phyloP scores from a whole-genome alignment of 2,113 vertebrate genomes.

The Melospiza melodia region DNA sequence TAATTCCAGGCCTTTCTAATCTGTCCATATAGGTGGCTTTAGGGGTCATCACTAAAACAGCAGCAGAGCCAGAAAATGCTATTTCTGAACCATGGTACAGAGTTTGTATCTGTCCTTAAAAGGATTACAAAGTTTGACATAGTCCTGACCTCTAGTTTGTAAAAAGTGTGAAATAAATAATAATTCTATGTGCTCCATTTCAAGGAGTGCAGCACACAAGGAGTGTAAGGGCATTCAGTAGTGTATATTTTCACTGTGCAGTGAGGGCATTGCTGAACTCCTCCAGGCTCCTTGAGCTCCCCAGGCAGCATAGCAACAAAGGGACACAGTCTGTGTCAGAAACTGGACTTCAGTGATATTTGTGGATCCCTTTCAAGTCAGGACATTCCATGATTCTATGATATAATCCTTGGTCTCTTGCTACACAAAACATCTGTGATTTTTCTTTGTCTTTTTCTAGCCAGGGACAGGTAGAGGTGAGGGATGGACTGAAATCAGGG shows the following conservation, averaged over 20 bases:
- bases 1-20: not conserved
- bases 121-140: not conserved
- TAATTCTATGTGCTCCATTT: not conserved
- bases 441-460: not conserved
- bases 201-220: not conserved
- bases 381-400: not conserved
- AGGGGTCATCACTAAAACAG: not conserved
- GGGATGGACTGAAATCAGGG: not conserved
- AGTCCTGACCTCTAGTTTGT: not conserved
- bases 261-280: not conserved
- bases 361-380: not conserved
- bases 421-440: not conserved
- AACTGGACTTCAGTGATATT: not conserved
- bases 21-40: not conserved
- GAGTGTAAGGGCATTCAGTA: not conserved
- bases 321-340: not conserved
- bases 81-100: not conserved
- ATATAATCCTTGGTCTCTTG: not conserved
- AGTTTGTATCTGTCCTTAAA: not conserved
- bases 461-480: not conserved
- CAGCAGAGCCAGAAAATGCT: not conserved
- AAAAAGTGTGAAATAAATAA: not conserved
- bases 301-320: accelerated
- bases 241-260: not conserved
- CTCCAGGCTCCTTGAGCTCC: not conserved